Evolutionary conservation across 2,797 vertebrate species (phyloP).

Genomic region (Intellagama lesueurii): DNA sequence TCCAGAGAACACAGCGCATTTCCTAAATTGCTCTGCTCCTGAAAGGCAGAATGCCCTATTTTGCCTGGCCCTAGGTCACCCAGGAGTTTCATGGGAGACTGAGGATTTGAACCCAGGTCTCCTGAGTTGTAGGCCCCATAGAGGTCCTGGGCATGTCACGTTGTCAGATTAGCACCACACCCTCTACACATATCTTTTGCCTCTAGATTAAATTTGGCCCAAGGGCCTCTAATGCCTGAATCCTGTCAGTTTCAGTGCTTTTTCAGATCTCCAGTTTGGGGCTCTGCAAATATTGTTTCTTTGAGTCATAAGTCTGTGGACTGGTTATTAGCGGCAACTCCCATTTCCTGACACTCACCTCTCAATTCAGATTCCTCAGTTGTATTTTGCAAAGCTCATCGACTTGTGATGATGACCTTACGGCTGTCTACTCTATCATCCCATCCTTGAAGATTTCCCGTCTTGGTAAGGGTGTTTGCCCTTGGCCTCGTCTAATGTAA

Average conservation of each 20-base stretch:
- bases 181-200: no score
- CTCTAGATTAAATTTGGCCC: neutral
- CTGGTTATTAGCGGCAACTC: neutral
- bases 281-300: neutral
- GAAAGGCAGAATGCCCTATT: neutral
- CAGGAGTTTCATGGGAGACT: no score
- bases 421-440: neutral
- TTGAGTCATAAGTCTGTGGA: neutral
- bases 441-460: neutral
- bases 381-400: neutral
- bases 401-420: neutral
- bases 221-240: no score
- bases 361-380: neutral
- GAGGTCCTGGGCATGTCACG: neutral
- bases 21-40: conserved; percentile 35
- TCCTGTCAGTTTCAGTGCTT: neutral
- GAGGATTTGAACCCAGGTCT: neutral
- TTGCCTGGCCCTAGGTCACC: neutral
- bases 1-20: conserved; percentile 10
- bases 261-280: neutral
- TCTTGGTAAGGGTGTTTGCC: neutral
- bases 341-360: neutral
- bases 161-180: neutral
- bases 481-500: neutral
- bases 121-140: no score